phyloP scores from a whole-genome alignment of 2,797 vertebrate species.

The Sebastes steindachneri region DNA sequence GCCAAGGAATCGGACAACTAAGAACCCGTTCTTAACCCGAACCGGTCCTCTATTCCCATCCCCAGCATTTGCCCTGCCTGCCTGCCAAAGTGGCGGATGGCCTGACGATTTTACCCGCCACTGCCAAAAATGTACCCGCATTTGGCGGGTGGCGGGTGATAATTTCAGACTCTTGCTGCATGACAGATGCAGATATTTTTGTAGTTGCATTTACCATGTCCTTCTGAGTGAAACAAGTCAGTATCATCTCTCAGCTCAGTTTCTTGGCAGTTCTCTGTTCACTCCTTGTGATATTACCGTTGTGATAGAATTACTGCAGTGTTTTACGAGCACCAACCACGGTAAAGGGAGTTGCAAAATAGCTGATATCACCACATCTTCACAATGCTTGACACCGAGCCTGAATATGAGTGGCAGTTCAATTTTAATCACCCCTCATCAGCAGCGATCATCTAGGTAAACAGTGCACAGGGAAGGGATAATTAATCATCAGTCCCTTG shows the following conservation, averaged over 20 bases:
- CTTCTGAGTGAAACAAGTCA: not conserved
- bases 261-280: not conserved
- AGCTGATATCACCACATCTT: constrained; percentile 31
- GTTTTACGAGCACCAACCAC: not conserved
- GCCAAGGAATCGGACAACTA: too few relatives aligned
- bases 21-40: too few relatives aligned
- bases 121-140: too few relatives aligned
- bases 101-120: too few relatives aligned
- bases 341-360: constrained; percentile 4
- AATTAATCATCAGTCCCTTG: constrained; percentile 71
- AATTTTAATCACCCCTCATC: constrained; percentile 72
- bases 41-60: too few relatives aligned
- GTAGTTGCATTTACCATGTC: not conserved
- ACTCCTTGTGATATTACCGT: not conserved
- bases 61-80: fast-evolving
- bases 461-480: constrained; percentile 53
- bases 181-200: not conserved
- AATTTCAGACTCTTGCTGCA: not conserved
- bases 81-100: too few relatives aligned
- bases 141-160: too few relatives aligned
- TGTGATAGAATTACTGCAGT: not conserved
- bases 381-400: constrained; percentile 37
- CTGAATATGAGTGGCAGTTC: constrained; percentile 63
- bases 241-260: not conserved
- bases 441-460: constrained; percentile 65